A percentile compares a stretch with the other conserved stretches of the same genome.
These are phyloP conservation scores for Cladopsammia gracilis DNA, from an alignment of 64 coral and sea anemone genomes.

Conservation along the genomic window DNA sequence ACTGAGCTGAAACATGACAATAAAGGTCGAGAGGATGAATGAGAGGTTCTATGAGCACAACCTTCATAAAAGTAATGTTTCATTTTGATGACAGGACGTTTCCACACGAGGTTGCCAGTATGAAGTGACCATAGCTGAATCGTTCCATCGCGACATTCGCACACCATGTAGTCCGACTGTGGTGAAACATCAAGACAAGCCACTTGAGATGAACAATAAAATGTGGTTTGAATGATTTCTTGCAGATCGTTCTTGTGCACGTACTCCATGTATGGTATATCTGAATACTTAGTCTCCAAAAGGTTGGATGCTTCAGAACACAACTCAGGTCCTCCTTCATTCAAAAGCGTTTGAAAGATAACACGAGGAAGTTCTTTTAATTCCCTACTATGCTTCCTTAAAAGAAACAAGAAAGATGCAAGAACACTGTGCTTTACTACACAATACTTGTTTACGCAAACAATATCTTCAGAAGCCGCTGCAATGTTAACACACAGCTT, in stretches of 20 bases:
- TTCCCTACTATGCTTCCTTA: background rate
- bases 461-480: background rate
- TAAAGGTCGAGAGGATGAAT: too few species aligned
- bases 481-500: background rate
- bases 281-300: background rate
- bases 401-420: background rate
- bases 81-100: background rate
- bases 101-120: background rate
- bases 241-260: background rate
- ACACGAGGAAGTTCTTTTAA: background rate
- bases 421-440: background rate
- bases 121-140: constrained; percentile 14
- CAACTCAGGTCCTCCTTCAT: background rate
- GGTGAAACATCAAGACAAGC: constrained; percentile 36
- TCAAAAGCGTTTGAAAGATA: background rate
- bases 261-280: background rate
- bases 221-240: background rate
- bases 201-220: background rate
- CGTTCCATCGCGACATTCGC: background rate
- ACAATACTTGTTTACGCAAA: background rate
- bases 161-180: background rate
- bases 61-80: background rate
- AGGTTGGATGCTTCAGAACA: background rate
- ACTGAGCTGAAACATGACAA: background rate
- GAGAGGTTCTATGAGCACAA: background rate